A percentile compares a stretch with the other conserved stretches of the same genome.
Evolutionary conservation across 2,888 invertebrate genomes (phyloP).

Genomic region (Scrobipalpa atriplicella): DNA sequence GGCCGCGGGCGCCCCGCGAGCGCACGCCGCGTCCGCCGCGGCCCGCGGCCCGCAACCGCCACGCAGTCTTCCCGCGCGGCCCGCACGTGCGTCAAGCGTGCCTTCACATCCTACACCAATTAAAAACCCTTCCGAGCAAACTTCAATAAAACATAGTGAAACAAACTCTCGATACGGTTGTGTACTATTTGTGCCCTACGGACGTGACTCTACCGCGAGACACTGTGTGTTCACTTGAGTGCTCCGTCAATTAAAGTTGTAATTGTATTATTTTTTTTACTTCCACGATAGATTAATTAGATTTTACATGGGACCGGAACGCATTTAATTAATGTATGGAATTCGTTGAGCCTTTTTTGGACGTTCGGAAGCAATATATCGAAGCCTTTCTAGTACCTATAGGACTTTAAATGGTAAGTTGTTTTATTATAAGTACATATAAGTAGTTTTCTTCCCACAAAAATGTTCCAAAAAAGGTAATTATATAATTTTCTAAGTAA

Average conservation of each 20-base stretch:
- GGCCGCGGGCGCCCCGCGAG: slow-evolving; percentile 41
- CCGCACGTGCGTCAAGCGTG: slow-evolving; percentile 78
- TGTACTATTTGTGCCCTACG: slow-evolving; percentile 51
- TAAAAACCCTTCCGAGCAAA: slow-evolving; percentile 62
- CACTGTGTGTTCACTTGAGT: slow-evolving; percentile 63
- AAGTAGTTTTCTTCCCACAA: not conserved
- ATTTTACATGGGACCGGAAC: slow-evolving; percentile 74
- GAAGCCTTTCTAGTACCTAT: slow-evolving; percentile 47
- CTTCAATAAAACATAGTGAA: slow-evolving; percentile 56
- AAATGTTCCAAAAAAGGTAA: not conserved
- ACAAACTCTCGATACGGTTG: slow-evolving; percentile 53
- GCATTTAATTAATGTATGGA: slow-evolving; percentile 66
- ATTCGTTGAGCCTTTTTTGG: slow-evolving; percentile 60
- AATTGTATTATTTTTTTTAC: slow-evolving; percentile 72
- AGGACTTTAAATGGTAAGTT: slow-evolving; percentile 72
- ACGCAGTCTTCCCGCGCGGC: slow-evolving; percentile 82
- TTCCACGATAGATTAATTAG: slow-evolving; percentile 73
- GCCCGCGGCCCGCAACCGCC: slow-evolving; percentile 61
- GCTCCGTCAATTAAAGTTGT: slow-evolving; percentile 68
- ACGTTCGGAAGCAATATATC: slow-evolving; percentile 61
- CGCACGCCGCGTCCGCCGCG: slow-evolving; percentile 51
- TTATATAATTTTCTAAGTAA: not conserved
- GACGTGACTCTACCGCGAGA: slow-evolving; percentile 44
- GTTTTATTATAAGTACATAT: no score
- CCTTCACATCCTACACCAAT: slow-evolving; percentile 54